Base-by-base conservation (phyloP, 2,797 vertebrate species). In the Sebastiscus albofasciatus region DNA sequence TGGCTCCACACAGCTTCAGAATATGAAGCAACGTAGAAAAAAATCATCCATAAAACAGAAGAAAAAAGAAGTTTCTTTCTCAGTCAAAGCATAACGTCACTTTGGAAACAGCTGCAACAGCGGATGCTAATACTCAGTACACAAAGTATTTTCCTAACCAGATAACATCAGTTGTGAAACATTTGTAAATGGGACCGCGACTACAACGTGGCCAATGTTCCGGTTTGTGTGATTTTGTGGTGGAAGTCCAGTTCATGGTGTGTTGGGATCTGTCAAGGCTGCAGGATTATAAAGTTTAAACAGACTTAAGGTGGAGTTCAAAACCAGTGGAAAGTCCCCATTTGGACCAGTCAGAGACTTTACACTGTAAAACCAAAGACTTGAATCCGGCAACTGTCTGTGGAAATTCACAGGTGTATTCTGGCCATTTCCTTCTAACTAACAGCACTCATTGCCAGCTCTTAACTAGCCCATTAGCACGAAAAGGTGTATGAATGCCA, bases 171-270 rank as follows among this genome's bases (percentile, higher is more conserved):
- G 65, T 68, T 52, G 65, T 85, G 67, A n/a, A 82, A 73, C 64
- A 69, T 90, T 87, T 76, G 71, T 65, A 77, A 80, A 77, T 75
- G 66, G 14, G 52, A 29, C 34, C 52, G 54, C 24, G 22, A 58
- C 36, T 46, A 4, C 36, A 34, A 22, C 31, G 13, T 12, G 33
- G 83, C 58, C 24, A 72, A 72, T 24, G 70, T 68, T 87, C 73
- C 16, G 66, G 62, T 82, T 77, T 79, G 58, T 87, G 88, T 68
- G 83, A 79, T 85, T 87, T 77, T 75, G 80, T 77, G 81, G 81
- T 74, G 42, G 27, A 54, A 55, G 68, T 69, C 8, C 70, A 80
- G 68, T 56, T 22, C 49, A 18, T 79, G 69, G 73, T 79, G 75
- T 49, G 72, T 67, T 67, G 36, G 66, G 79, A 81, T 86, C 75